These are phyloP conservation scores for Phylloscopus trochiloides DNA, from an alignment of 2,113 vertebrate genomes.

Conservation along the genomic window DNA sequence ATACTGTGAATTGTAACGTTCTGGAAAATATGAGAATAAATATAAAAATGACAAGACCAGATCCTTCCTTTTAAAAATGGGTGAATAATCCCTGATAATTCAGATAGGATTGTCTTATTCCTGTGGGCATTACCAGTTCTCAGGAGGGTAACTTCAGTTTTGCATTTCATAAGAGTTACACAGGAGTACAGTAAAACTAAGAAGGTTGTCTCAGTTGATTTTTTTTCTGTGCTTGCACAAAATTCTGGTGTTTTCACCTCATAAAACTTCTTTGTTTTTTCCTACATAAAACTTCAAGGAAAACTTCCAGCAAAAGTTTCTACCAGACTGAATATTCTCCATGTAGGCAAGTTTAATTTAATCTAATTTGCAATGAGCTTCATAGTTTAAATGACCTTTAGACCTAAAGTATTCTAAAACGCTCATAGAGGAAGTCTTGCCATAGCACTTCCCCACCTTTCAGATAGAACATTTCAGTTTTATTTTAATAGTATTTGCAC, in stretches of 20 bases:
- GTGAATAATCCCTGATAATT: not conserved
- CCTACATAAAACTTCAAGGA: not conserved
- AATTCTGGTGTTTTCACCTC: not conserved
- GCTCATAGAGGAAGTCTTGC: not conserved
- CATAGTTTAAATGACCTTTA: not conserved
- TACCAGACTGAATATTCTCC: not conserved
- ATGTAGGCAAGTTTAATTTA: not conserved
- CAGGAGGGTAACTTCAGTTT: not conserved
- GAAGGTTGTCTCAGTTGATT: not conserved
- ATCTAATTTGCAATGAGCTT: not conserved
- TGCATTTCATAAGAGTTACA: not conserved
- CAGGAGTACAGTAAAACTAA: not conserved
- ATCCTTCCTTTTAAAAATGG: not conserved
- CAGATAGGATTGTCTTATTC: not conserved
- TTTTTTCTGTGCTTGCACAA: not conserved
- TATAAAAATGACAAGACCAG: not conserved
- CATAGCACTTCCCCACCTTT: not conserved
- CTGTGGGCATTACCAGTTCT: not conserved
- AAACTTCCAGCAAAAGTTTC: not conserved
- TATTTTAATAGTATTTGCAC: not conserved
- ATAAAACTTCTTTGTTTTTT: not conserved
- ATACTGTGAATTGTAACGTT: not conserved
- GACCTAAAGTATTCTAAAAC: not conserved
- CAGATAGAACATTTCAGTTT: not conserved
- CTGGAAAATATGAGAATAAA: not conserved